These are phyloP conservation scores for Polypedilum vanderplanki DNA, from an alignment of 1,140 invertebrate species.

Conservation along the genomic window DNA sequence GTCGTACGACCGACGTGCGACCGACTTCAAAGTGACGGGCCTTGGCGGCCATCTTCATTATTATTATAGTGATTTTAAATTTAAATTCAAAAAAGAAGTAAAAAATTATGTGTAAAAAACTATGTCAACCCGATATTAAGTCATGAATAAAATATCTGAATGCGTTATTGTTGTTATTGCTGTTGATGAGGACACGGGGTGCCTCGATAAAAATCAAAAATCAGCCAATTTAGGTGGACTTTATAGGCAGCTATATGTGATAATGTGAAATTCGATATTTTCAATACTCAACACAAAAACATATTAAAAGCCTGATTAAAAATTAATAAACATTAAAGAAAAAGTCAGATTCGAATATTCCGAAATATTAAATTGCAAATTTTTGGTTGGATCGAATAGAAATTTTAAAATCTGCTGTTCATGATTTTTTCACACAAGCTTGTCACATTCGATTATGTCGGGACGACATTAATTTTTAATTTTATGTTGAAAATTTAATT, in stretches of 20 bases:
- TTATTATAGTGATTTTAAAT: not conserved
- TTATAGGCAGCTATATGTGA: not conserved
- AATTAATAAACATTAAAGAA: slow-evolving; percentile 9
- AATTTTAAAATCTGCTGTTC: slow-evolving; percentile 10
- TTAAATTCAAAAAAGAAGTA: not conserved
- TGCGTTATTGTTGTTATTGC: not conserved
- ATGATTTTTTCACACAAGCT: slow-evolving; percentile 18
- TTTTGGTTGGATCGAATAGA: not conserved
- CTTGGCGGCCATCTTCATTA: no score
- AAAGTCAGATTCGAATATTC: not conserved
- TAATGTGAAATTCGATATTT: not conserved
- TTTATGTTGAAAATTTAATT: not conserved
- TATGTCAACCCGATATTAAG: not conserved
- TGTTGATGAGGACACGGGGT: not conserved
- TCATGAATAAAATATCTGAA: not conserved
- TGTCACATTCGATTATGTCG: not conserved
- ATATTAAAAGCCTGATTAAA: slow-evolving; percentile 14
- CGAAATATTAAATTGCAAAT: slow-evolving; percentile 14
- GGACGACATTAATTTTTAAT: not conserved
- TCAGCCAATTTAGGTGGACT: slow-evolving; percentile 5
- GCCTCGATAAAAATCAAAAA: slow-evolving; percentile 7
- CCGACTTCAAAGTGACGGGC: no score
- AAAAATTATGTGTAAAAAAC: slow-evolving; percentile 11
- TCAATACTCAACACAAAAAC: not conserved
- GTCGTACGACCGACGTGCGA: no score